Base-by-base conservation (phyloP, 2,888 invertebrate species). In the Cancer borealis region DNA sequence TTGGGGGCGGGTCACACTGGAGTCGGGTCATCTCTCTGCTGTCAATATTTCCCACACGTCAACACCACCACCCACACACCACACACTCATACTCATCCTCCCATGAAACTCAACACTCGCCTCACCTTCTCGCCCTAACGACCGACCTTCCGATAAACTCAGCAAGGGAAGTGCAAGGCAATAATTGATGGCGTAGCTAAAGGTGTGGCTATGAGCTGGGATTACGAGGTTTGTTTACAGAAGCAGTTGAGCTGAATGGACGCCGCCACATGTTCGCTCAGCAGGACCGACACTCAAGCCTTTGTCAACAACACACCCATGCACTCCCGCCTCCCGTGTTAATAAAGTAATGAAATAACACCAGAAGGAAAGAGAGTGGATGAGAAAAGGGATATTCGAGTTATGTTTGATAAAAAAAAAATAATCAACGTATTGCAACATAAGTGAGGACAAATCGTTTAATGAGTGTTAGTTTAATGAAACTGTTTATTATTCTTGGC, bases 401-500 rank as follows among this genome's bases (percentile, higher is more conserved):
- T 26, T 8, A 26, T 10, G 26, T 26, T 5, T 26, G 66, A 66
- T 3, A 84, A 39, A 84, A 84, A 39, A 84, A 26, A 26, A 26
- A 6, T 26, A 26, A 26, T 26, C 8, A 5, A 73, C n/a, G 73
- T 5, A n/a, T 73, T 26, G 73, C 73, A 26, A 30, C 84, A 39
- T 39, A 39, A 30, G 79, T 6, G 30, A 30, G 39, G 39, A 3
- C 3, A 84, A 66, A 66, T 5, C 0, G 5, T 14, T 21, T 5
- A 66, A 66, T 14, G 21, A 84, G 39, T 30, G 39, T 30, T 14
- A 30, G 14, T 14, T 17, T 66, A 5, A 66, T 1, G 17, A 39
- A 84, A 39, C 30, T 84, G 84, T 30, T 84, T 84, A 84, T 84
- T 39, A 84, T 84, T n/a, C 84, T 84, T 39, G 84, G 84, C 84